A percentile compares a stretch with the other conserved stretches of the same genome.
Conservation (phyloP, 2,797 vertebrate genomes). For the Sebastes oblongus region DNA sequence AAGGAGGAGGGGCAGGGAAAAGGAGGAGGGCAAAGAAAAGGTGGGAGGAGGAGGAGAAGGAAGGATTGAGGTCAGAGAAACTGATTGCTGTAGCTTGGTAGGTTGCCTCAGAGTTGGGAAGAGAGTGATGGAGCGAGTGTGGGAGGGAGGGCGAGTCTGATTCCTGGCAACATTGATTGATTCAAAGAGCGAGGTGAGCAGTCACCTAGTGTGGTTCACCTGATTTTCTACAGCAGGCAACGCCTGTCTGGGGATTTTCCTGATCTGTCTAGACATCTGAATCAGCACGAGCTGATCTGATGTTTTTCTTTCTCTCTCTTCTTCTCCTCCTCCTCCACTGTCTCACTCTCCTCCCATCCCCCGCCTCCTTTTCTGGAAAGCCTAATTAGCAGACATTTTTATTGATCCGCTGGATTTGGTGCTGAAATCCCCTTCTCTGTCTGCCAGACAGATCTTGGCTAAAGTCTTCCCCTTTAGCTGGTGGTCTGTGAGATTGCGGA, state of each 20-base stretch:
- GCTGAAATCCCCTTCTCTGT: constrained; percentile 75
- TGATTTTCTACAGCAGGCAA: constrained; percentile 44
- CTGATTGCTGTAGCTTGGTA: constrained; percentile 48
- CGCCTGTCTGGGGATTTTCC: constrained; percentile 53
- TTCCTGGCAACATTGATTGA: constrained; percentile 18
- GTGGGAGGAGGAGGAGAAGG: constrained; percentile 30
- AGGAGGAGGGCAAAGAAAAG: constrained; percentile 31
- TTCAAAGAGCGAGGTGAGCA: not conserved
- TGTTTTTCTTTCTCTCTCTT: constrained; percentile 18
- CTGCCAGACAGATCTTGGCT: constrained; percentile 79
- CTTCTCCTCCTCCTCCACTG: not conserved
- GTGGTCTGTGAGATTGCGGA: constrained; percentile 30
- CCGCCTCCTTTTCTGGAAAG: constrained; percentile 2
- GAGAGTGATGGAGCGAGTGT: constrained; percentile 46
- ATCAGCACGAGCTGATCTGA: constrained; percentile 42
- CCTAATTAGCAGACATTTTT: constrained; percentile 83
- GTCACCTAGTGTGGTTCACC: constrained; percentile 51
- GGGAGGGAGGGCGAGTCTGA: not conserved
- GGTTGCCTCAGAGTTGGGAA: constrained; percentile 6
- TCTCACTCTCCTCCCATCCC: constrained; percentile 28
- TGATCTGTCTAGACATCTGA: constrained; percentile 69
- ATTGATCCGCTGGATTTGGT: constrained; percentile 81
- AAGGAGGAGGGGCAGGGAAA: constrained; percentile 24
- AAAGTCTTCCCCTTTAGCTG: constrained; percentile 66
- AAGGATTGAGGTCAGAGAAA: constrained; percentile 79